Base-by-base conservation (phyloP, 2,888 invertebrate species). In the Rhagium mordax region DNA sequence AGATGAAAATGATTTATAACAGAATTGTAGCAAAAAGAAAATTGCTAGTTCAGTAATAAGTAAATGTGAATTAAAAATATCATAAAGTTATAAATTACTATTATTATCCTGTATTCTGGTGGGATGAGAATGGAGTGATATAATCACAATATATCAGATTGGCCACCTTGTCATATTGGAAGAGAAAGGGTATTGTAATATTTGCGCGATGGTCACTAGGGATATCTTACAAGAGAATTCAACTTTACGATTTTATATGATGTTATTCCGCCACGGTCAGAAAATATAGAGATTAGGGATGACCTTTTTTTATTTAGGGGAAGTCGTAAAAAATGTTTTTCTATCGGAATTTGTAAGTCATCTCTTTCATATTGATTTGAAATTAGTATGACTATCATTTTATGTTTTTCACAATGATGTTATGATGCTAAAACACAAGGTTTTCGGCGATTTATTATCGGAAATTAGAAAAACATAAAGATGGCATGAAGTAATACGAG, bases 131-230 rank as follows among this genome's bases (percentile, higher is more conserved):
- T 67, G 57, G 47, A 70, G 70, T 70, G 64, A 70, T 64, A 70
- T 24, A 70, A 62, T 70, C 51, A 64, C 55, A 53, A 70, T 70
- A 70, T 70, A 70, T 70, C 75, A 72, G 72, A 72, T 75, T 51
- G 67, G 70, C 57, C 62, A 48, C 64, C 64, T 67, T 70, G 75
- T 75, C 72, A 72, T 51, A 61, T 62, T 66, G 64, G 61, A 65
- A 57, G 51, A 70, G 72, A 72, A 70, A 70, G 70, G 72, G 70
- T 66, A 72, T 72, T 67, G 75, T 70, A 72, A 74, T 74, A 72
- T 74, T 74, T 74, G 74, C 67, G 41, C 67, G 57, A 67, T 67
- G 67, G 67, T 67, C 67, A 67, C 67, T 55, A 24, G 67, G 67
- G 67, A 67, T 67, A 67, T 67, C 57, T 67, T 67, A 67, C 41